Percentiles rank a stretch among this genome's conserved stretches.
These are phyloP conservation scores for Taphrorychus bicolor DNA, from an alignment of 2,888 invertebrate genomes.

Conservation along the genomic window DNA sequence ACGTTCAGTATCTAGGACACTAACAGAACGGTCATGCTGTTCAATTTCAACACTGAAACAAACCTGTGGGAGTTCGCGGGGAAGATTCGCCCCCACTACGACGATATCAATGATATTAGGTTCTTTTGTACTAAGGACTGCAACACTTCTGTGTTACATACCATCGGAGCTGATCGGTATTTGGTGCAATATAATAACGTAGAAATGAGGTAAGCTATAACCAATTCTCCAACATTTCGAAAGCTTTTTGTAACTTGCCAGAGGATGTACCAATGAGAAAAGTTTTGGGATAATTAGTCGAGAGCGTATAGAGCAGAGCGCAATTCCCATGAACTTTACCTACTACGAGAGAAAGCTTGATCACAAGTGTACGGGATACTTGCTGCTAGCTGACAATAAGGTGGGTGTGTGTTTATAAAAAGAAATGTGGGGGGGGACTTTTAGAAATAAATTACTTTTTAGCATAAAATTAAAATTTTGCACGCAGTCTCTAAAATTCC, in stretches of 20 bases:
- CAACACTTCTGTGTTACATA: constrained; percentile 60
- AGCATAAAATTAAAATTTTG: constrained; percentile 74
- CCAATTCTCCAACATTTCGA: too few species aligned
- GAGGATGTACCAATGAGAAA: too few species aligned
- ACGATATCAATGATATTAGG: constrained; percentile 64
- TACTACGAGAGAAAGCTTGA: constrained; percentile 42
- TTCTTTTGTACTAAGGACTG: constrained; percentile 61
- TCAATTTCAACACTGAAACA: constrained; percentile 56
- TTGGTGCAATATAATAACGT: constrained; percentile 46
- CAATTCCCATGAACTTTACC: constrained; percentile 62
- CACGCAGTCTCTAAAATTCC: constrained; percentile 70
- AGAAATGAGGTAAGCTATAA: constrained; percentile 35
- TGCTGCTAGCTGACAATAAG: constrained; percentile 70
- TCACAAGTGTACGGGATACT: constrained; percentile 45
- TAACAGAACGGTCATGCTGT: constrained; percentile 63
- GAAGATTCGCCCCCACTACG: constrained; percentile 69
- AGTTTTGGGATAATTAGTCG: constrained; percentile 44
- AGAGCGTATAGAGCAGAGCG: constrained; percentile 70
- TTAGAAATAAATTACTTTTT: too few species aligned
- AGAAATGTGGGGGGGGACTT: too few species aligned
- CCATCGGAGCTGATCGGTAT: constrained; percentile 67
- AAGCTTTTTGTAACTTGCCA: background rate
- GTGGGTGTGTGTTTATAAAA: too few species aligned
- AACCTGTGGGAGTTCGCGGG: constrained; percentile 65
- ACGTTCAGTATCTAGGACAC: constrained; percentile 65